Evolutionary conservation across 2,113 vertebrate species (phyloP), one percentile per base, ranked within the genome.

Genomic region (Rhabdornis inornatus): DNA sequence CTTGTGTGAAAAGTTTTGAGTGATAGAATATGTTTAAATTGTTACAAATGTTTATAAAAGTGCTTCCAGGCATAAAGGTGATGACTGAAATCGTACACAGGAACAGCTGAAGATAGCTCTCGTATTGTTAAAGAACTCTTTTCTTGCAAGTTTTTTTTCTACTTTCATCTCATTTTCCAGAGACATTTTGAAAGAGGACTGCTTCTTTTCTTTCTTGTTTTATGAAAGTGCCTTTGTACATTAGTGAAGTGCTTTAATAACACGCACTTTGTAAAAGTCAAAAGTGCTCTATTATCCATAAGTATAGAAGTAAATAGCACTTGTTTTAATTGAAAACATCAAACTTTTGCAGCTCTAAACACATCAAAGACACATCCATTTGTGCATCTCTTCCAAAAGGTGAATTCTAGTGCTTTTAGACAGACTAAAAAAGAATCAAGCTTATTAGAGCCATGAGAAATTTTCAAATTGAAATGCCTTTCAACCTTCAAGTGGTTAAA

Each of bases 311-410:
- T 92, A 98, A 97, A 97, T 71, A 95, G 87, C 79, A 92, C 94
- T 96, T 97, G 96, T 92, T 95, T 95, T 95, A 97, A 96, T 93
- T 95, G 95, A 96, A 96, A 95, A 96, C 94, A 97, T 96, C 90
- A 92, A 97, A 96, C 91, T 96, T 97, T 78, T 84, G 92, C 83
- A 83, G 57, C 92, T 97, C 95, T 95, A 94, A 96, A 94, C 84
- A 96, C 95, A 96, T 96, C 82, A 96, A 97, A 96, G 97, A 95
- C 49, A 64, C 82, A 93, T 94, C 89, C 93, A 95, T 95, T 95
- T 95, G 87, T 95, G 63, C 92, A 93, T 89, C 81, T 92, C 76
- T 89, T 94, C 89, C 90, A 68, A 91, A 96, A 96, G 86, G 89
- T 89, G 72, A 94, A 94, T 97, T 95, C 96, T 83, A 72, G 47